Evolutionary conservation across 2,113 vertebrate genomes (phyloP).

Genomic region (Siphamia tubifer): DNA sequence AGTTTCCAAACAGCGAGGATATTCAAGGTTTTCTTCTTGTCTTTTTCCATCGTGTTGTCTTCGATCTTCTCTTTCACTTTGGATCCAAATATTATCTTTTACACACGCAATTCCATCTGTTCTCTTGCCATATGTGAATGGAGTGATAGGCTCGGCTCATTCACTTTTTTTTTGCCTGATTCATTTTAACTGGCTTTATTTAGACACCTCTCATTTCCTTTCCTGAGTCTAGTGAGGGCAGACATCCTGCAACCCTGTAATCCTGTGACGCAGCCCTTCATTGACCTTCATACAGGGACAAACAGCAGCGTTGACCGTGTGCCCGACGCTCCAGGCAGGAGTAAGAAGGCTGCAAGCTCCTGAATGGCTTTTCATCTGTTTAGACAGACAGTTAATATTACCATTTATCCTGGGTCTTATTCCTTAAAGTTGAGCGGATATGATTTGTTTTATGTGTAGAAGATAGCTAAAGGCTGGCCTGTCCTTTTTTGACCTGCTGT

Average conservation of each 20-base stretch:
- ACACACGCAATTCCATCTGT: conserved; percentile 9
- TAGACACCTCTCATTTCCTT: conserved; percentile 83
- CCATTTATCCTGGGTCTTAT: conserved; percentile 69
- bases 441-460: conserved; percentile 62
- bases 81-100: conserved; percentile 3
- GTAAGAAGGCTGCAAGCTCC: conserved; percentile 13
- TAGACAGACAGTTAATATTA: conserved; percentile 71
- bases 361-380: conserved; percentile 58
- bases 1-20: conserved; percentile 44
- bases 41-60: not conserved
- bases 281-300: conserved; percentile 54
- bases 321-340: conserved; percentile 15
- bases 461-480: conserved; percentile 53
- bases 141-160: conserved; percentile 5
- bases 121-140: conserved; percentile 14
- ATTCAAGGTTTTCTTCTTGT: not conserved
- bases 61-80: not conserved
- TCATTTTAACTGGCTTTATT: conserved; percentile 78
- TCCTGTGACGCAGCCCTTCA: conserved; percentile 54
- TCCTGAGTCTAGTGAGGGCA: conserved; percentile 50
- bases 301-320: not conserved
- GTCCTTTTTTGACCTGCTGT: conserved; percentile 60
- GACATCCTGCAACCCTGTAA: conserved; percentile 73
- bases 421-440: conserved; percentile 64
- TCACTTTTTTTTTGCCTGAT: conserved; percentile 33